Conservation (phyloP, 2,888 invertebrate genomes). For the Holacanthella duospinosa region DNA sequence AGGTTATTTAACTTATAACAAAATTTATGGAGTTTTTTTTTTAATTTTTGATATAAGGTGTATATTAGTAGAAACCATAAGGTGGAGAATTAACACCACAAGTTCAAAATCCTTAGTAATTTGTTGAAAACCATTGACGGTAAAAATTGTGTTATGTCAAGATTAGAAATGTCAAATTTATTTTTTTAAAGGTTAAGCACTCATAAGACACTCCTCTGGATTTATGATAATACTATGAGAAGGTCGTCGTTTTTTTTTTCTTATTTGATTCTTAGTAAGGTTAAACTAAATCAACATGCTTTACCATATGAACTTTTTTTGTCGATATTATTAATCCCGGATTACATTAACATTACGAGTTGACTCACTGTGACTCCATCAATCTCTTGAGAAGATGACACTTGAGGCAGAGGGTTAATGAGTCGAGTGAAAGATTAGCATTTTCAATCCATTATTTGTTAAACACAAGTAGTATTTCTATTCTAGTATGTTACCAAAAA, state of each 20-base stretch:
- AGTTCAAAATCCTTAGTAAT: too few relatives aligned
- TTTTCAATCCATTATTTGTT: not conserved
- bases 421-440: conserved; percentile 3
- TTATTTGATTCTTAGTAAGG: not conserved
- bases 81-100: too few relatives aligned
- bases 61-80: too few relatives aligned
- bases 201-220: not conserved
- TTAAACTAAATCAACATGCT: not conserved
- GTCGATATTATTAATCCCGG: not conserved
- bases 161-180: conserved; percentile 2
- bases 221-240: not conserved
- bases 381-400: not conserved
- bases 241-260: not conserved
- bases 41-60: not conserved
- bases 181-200: not conserved
- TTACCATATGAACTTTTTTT: not conserved
- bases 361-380: not conserved
- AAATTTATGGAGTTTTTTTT: not conserved
- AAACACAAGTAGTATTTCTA: not conserved
- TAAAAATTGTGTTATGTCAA: not conserved
- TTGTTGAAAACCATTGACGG: not conserved
- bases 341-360: not conserved
- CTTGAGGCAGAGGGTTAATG: not conserved
- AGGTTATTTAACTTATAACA: too few relatives aligned
- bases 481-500: too few relatives aligned